These are phyloP conservation scores for Panthera uncia DNA, from an alignment of 2,113 vertebrate species.

Conservation along the genomic window DNA sequence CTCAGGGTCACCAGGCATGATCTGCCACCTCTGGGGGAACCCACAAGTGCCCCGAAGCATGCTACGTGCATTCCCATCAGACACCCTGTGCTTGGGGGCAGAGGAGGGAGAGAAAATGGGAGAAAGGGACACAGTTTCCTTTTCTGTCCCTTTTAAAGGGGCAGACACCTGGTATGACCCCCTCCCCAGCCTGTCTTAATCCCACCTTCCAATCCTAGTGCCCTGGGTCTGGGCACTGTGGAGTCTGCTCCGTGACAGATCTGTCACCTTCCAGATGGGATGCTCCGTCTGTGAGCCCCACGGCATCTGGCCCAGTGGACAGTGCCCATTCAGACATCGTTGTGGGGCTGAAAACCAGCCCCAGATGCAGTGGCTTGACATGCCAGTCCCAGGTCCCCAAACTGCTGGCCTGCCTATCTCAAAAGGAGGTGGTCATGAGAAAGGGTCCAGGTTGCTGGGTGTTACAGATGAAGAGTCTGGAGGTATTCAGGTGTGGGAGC, in stretches of 20 bases:
- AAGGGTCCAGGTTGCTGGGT: background rate
- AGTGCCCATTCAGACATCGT: background rate
- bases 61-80: background rate
- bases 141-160: background rate
- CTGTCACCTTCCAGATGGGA: background rate
- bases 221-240: accelerated
- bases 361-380: accelerated
- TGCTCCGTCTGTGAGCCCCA: background rate
- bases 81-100: background rate
- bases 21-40: background rate
- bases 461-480: too few relatives aligned
- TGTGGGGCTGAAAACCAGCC: background rate
- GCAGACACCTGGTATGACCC: too few relatives aligned
- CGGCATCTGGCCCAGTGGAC: accelerated
- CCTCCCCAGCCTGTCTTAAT: too few relatives aligned
- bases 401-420: background rate
- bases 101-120: background rate
- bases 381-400: background rate
- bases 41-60: background rate
- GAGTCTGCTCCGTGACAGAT: accelerated
- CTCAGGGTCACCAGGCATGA: too few relatives aligned
- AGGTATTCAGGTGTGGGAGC: background rate
- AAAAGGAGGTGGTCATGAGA: background rate
- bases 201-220: accelerated
- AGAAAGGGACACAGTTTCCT: background rate